Evolutionary conservation across 2,113 vertebrate genomes (phyloP).

Genomic region (Vireo altiloquus): DNA sequence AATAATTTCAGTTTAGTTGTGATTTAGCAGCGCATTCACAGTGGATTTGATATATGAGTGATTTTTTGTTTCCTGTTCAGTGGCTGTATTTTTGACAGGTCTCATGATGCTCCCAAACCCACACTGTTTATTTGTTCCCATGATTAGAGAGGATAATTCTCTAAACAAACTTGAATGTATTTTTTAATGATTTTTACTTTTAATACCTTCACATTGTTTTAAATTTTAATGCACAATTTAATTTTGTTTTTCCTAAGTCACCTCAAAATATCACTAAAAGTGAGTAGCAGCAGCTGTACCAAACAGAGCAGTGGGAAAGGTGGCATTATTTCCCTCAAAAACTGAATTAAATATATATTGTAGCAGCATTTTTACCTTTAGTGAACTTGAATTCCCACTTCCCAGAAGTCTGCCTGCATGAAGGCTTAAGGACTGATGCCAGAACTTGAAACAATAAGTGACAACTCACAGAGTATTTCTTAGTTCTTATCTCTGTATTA

Average conservation of each 20-base stretch:
- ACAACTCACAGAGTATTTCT: neutral
- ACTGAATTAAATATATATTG: neutral
- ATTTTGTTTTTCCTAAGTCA: neutral
- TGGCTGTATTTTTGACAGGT: neutral
- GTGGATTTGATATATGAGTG: neutral
- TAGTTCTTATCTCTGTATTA: neutral
- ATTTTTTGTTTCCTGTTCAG: neutral
- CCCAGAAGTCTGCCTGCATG: neutral
- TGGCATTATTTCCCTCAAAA: neutral
- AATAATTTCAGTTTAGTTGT: neutral
- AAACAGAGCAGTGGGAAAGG: neutral
- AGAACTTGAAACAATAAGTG: neutral
- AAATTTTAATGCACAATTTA: neutral
- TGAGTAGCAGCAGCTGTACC: neutral
- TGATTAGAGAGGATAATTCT: neutral
- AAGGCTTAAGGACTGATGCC: neutral
- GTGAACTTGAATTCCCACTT: neutral
- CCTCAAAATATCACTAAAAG: neutral
- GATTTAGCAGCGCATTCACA: neutral
- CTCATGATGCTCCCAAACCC: neutral
- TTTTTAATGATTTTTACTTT: neutral
- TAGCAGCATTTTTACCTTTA: neutral
- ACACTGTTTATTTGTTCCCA: neutral
- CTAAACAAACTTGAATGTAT: neutral
- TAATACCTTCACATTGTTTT: neutral